Base-by-base conservation (phyloP, 1,140 invertebrate genomes). In the Eueides isabella region DNA sequence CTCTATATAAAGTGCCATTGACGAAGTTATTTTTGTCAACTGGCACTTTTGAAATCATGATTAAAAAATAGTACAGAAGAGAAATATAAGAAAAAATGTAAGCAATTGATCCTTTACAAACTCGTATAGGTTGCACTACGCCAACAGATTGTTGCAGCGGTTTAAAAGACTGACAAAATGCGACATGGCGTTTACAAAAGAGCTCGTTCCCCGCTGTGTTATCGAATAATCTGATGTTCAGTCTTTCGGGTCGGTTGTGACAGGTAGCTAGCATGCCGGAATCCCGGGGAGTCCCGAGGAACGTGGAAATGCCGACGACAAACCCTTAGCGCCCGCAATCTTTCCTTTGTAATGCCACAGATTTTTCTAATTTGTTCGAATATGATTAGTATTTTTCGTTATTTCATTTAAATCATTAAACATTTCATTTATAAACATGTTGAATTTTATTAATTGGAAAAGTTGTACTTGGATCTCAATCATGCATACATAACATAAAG, bases 261-360 rank as follows among this genome's bases (percentile, higher is more conserved):
- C 83, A 83, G 81, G 84, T 83, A 87, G 85, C 76, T 77, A 72
- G 76, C 78, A 85, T 83, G 75, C 79, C 77, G 71, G 78, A 84
- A 82, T 85, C 82, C 77, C 81, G 72, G 68, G 67, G 72, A 79
- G 76, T 76, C 71, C 77, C 73, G 38, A 61, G 44, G 74, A 76
- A 73, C 61, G 80, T 69, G 73, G 71, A 69, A 80, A 81, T 83
- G 76, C 77, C 79, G 71, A 70, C 77, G 78, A 80, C 75, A 76
- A 80, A 70, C 73, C 73, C 61, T 77, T 71, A 61, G 35, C 71
- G 71, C 74, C 74, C 68, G 76, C 76, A 75, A 78, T 77, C 74
- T 67, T 74, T 71, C 74, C 77, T 80, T 74, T 75, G 61, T 78
- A 76, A 78, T 82, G 68, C 41, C 70, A 70, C 41, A 44, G 67